Conservation (phyloP, 30 jellyfish, hydroid and myxozoan species). For the Cassiopea andromeda region DNA sequence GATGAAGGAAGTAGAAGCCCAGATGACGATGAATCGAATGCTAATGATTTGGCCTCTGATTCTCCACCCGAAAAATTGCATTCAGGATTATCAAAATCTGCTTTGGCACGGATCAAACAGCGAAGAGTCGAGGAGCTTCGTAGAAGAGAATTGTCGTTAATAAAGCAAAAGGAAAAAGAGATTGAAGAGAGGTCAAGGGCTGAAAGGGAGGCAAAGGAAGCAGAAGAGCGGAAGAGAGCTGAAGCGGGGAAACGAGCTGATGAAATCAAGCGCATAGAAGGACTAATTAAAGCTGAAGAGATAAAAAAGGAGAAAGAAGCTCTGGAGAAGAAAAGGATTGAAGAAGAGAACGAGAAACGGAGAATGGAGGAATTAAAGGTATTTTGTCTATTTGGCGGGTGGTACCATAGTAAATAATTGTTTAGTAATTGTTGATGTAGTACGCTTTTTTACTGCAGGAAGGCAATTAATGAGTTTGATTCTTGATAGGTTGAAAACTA, state of each 20-base stretch:
- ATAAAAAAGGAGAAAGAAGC: slow-evolving; percentile 33
- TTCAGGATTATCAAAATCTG: slow-evolving; percentile 75
- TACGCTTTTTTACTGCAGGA: too few relatives aligned
- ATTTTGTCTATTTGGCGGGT: background rate
- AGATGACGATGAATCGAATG: background rate
- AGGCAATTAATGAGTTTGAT: too few relatives aligned
- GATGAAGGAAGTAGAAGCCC: background rate
- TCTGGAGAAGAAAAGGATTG: slow-evolving; percentile 23
- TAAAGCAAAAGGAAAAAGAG: slow-evolving; percentile 60
- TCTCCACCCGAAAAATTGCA: slow-evolving; percentile 22
- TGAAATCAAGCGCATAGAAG: slow-evolving; percentile 69
- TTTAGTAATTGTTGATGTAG: too few relatives aligned
- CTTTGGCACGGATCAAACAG: slow-evolving; percentile 66
- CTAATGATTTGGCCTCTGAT: background rate
- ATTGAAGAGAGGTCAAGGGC: slow-evolving; percentile 62
- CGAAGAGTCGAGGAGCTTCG: slow-evolving; percentile 56
- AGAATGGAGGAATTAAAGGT: slow-evolving; percentile 13
- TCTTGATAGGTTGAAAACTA: too few relatives aligned
- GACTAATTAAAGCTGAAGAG: slow-evolving; percentile 48
- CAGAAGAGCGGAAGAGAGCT: slow-evolving; percentile 57
- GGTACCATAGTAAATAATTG: too few relatives aligned
- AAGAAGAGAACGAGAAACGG: slow-evolving; percentile 36
- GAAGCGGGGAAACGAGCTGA: slow-evolving; percentile 23
- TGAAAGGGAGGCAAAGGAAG: slow-evolving; percentile 61
- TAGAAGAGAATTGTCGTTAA: slow-evolving; percentile 60